Evolutionary conservation across 2,113 vertebrate genomes (phyloP).

Genomic region (Athene cunicularia): DNA sequence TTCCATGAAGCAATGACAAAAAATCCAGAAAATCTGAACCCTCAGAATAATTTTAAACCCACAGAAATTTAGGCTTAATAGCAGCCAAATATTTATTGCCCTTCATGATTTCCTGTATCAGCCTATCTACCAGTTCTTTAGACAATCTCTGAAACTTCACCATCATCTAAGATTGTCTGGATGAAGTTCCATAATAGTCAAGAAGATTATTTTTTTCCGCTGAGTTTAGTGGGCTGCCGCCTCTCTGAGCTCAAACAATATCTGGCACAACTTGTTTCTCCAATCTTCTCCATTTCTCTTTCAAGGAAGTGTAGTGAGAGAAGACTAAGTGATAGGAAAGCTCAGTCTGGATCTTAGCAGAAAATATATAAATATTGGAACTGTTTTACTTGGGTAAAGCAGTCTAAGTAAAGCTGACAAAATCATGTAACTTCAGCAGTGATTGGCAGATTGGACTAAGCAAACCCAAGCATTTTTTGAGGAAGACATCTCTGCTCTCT

Average conservation of each 20-base stretch:
- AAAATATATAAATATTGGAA: background rate
- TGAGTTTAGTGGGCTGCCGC: background rate
- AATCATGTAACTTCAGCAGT: background rate
- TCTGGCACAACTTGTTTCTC: background rate
- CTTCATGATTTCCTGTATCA: background rate
- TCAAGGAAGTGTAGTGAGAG: background rate
- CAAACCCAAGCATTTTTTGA: background rate
- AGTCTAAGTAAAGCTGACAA: background rate
- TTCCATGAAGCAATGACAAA: background rate
- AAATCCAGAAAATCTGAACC: background rate
- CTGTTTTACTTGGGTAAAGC: background rate
- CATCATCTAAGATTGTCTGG: background rate
- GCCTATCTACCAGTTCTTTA: background rate
- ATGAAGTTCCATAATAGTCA: background rate
- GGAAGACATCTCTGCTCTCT: background rate
- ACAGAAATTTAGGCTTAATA: background rate
- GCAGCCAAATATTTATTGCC: background rate
- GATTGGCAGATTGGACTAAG: background rate
- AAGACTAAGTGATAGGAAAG: background rate
- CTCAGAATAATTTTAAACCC: background rate
- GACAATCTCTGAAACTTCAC: background rate
- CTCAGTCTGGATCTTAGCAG: background rate
- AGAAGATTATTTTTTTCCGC: background rate
- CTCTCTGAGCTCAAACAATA: background rate
- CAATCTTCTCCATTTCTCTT: background rate